These are phyloP conservation scores for Ommatoiulus sabulosus DNA, from an alignment of 2,888 invertebrate genomes.

Conservation along the genomic window DNA sequence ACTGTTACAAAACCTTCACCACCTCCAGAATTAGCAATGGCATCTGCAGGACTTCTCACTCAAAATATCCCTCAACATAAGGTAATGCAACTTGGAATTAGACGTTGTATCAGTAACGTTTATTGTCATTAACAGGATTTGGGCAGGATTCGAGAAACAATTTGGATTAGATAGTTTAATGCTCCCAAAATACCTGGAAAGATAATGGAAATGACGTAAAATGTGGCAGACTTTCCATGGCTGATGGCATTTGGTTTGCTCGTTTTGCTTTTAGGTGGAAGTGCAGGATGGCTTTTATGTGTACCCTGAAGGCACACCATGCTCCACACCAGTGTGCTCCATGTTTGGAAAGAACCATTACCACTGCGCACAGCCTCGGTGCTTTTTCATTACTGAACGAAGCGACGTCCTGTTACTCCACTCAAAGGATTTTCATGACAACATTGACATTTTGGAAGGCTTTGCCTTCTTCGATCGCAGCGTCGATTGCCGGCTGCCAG, in stretches of 20 bases:
- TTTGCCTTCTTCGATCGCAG: slow-evolving; percentile 85
- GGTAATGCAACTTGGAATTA: not conserved
- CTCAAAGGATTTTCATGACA: slow-evolving; percentile 86
- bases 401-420: slow-evolving; percentile 84
- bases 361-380: slow-evolving; percentile 85
- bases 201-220: not conserved
- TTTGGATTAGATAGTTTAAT: not conserved
- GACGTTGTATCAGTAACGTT: not conserved
- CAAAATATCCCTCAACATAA: slow-evolving; percentile 39
- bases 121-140: not conserved
- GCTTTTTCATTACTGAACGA: slow-evolving; percentile 85
- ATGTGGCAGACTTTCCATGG: slow-evolving; percentile 1
- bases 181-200: slow-evolving; percentile 11
- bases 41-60: slow-evolving; percentile 54
- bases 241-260: slow-evolving; percentile 51
- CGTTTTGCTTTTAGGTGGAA: slow-evolving; percentile 61
- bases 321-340: slow-evolving; percentile 82
- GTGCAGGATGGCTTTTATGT: slow-evolving; percentile 66
- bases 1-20: slow-evolving; percentile 58
- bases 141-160: not conserved
- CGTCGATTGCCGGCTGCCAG: slow-evolving; percentile 77
- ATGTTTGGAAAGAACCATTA: slow-evolving; percentile 79
- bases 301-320: slow-evolving; percentile 70
- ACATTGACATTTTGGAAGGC: slow-evolving; percentile 83
- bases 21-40: slow-evolving; percentile 56